Conservation (phyloP, 2,113 vertebrate genomes). For the Syrrhaptes paradoxus region DNA sequence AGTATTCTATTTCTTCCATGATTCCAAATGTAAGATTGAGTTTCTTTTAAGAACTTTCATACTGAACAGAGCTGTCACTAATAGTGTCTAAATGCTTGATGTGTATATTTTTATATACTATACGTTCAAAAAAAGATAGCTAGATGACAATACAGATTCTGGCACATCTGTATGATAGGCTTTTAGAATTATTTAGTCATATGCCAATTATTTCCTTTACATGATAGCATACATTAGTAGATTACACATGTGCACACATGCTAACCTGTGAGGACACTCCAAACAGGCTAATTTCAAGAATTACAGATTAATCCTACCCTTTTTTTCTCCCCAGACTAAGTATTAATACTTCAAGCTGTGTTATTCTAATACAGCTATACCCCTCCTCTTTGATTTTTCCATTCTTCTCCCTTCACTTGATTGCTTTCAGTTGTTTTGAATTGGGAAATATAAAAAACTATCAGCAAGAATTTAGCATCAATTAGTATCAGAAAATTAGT, state of each 20-base stretch:
- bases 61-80: background rate
- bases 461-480: slow-evolving; percentile 5
- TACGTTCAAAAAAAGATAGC: background rate
- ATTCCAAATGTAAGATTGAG: background rate
- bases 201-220: background rate
- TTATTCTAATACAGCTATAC: background rate
- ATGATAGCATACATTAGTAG: background rate
- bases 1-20: background rate
- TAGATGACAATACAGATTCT: background rate
- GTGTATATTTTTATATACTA: background rate
- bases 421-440: slow-evolving; percentile 37
- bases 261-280: background rate
- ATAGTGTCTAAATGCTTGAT: background rate
- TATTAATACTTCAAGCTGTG: background rate
- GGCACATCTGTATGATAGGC: background rate
- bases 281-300: background rate
- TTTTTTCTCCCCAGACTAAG: background rate
- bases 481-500: slow-evolving; percentile 43
- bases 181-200: background rate
- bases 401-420: background rate
- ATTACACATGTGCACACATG: background rate
- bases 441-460: slow-evolving; percentile 2
- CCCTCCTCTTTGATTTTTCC: background rate
- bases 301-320: background rate
- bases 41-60: background rate